Conservation (phyloP, 2,888 invertebrate species). For the Heterodera filipjevi region DNA sequence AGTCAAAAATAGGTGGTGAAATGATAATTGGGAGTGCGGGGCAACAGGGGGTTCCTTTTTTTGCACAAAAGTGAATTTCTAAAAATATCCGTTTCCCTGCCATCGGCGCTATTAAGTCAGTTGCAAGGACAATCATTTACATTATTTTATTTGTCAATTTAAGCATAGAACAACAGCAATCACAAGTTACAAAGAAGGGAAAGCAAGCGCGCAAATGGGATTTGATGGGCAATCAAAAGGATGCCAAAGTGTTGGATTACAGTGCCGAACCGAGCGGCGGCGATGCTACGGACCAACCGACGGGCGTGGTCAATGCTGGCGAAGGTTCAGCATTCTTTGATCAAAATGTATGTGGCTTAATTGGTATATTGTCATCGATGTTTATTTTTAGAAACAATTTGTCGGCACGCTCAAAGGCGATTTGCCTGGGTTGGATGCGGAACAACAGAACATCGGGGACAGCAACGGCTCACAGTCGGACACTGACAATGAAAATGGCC, state of each 20-base stretch:
- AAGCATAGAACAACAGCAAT: not conserved
- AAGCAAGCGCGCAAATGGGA: conserved; percentile 61
- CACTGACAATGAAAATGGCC: conserved; percentile 48
- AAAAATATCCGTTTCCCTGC: too few species aligned
- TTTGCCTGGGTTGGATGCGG: conserved; percentile 67
- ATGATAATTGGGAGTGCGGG: not conserved
- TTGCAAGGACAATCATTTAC: too few species aligned
- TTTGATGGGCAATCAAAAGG: conserved; percentile 49
- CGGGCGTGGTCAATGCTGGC: not conserved
- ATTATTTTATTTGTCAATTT: conserved; percentile 1
- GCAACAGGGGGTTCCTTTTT: too few species aligned
- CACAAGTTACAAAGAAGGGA: conserved; percentile 45
- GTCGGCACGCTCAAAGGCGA: conserved; percentile 67
- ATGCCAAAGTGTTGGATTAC: conserved; percentile 68
- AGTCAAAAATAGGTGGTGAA: not conserved
- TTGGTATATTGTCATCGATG: conserved; percentile 1
- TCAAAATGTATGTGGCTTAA: conserved; percentile 7
- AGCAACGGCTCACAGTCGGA: conserved; percentile 46
- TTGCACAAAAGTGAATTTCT: too few species aligned
- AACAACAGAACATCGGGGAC: conserved; percentile 50
- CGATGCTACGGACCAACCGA: not conserved
- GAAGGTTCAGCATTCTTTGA: conserved; percentile 22
- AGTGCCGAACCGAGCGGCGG: conserved; percentile 10
- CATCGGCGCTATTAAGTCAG: too few species aligned
- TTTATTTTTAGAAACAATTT: conserved; percentile 51